Conservation (phyloP, 92 coral and sea anemone genomes). For the Hydrozoanthus gracilis region DNA sequence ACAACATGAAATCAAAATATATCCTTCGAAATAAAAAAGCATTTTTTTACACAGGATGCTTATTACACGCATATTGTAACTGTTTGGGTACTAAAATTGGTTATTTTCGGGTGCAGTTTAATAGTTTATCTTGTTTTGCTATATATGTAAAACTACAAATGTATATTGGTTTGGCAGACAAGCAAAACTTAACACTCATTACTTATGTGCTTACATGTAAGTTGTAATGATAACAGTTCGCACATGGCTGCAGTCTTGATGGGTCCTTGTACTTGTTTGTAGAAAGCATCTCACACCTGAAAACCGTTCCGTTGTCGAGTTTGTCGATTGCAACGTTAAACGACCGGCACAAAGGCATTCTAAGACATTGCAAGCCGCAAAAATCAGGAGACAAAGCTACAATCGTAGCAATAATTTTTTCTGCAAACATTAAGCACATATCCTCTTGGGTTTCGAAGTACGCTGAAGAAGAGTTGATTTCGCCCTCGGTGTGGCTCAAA, state of each 20-base stretch:
- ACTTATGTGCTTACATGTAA: not conserved
- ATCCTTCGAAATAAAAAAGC: too few relatives aligned
- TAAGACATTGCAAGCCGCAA: not conserved
- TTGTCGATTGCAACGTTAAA: not conserved
- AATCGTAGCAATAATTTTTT: not conserved
- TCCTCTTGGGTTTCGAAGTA: not conserved
- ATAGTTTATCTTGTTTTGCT: too few relatives aligned
- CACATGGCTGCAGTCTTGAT: not conserved
- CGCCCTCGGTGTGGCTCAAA: too few relatives aligned
- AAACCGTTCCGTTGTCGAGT: not conserved
- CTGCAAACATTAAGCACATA: not conserved
- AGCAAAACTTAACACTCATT: not conserved
- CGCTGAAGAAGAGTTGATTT: not conserved
- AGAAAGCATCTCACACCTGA: conserved; percentile 11
- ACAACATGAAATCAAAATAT: too few relatives aligned
- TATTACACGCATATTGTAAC: too few relatives aligned
- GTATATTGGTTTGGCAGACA: not conserved
- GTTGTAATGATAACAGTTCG: not conserved
- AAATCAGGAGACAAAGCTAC: not conserved
- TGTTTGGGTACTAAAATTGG: too few relatives aligned
- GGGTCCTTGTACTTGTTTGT: not conserved
- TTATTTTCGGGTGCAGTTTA: too few relatives aligned
- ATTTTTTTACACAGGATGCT: too few relatives aligned
- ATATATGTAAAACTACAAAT: too few relatives aligned
- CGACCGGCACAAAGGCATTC: not conserved